Evolutionary conservation across 2,113 vertebrate genomes (phyloP).

Genomic region (Trochalopteron elliotii): DNA sequence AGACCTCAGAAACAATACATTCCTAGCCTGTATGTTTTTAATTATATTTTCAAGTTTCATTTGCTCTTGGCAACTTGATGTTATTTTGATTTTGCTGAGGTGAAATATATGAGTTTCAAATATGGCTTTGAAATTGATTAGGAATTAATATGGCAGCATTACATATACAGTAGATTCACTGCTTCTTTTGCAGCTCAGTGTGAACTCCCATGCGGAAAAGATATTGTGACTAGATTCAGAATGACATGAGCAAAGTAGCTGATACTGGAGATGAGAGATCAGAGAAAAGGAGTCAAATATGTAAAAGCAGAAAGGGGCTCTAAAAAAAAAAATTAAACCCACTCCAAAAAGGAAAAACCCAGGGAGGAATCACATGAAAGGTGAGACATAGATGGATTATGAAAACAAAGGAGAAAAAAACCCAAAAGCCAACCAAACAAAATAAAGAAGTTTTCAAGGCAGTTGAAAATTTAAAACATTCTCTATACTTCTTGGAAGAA

Average conservation of each 20-base stretch:
- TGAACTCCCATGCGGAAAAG: not conserved
- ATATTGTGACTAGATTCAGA: not conserved
- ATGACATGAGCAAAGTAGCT: not conserved
- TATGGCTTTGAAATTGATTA: constrained; percentile 46
- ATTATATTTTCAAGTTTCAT: constrained; percentile 54
- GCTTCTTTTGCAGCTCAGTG: not conserved
- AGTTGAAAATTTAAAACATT: not conserved
- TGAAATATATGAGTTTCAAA: constrained; percentile 52
- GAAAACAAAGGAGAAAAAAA: not conserved
- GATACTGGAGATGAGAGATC: not conserved
- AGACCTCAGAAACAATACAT: constrained; percentile 40
- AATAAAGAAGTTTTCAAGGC: not conserved
- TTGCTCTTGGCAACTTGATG: constrained; percentile 43
- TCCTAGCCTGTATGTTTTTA: constrained; percentile 36
- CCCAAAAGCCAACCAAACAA: not conserved
- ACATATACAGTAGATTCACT: constrained; percentile 19
- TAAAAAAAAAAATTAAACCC: not conserved
- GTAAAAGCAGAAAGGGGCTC: not conserved
- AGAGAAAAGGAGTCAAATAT: not conserved
- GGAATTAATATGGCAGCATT: constrained; percentile 54
- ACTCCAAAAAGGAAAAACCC: not conserved
- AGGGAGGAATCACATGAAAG: not conserved
- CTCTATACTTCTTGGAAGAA: not conserved
- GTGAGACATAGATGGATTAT: not conserved
- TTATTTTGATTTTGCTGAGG: constrained; percentile 47